Evolutionary conservation across 2,888 invertebrate species (phyloP).

Genomic region (Drosophila lacicola): DNA sequence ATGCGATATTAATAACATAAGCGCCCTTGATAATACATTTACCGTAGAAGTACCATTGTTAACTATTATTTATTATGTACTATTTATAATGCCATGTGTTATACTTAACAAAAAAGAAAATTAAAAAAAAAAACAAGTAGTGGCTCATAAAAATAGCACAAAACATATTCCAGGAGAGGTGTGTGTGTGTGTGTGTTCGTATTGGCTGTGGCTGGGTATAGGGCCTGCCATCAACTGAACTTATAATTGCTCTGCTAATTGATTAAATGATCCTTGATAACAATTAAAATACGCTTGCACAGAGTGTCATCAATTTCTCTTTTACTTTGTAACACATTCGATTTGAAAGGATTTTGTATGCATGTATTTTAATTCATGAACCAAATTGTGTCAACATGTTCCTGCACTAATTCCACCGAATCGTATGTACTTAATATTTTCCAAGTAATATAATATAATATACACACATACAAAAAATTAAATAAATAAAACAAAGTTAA

Average conservation of each 20-base stretch:
- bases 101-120: constrained; percentile 27
- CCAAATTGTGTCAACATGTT: too few relatives aligned
- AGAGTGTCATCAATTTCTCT: not conserved
- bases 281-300: not conserved
- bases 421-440: too few relatives aligned
- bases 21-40: constrained; percentile 30
- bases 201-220: not conserved
- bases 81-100: constrained; percentile 33
- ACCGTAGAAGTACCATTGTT: constrained; percentile 16
- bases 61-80: constrained; percentile 28
- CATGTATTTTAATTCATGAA: too few relatives aligned
- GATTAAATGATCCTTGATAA: constrained; percentile 27
- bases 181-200: constrained; percentile 4
- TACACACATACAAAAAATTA: not conserved
- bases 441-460: not conserved
- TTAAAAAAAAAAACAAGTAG: too few relatives aligned
- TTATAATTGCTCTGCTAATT: constrained; percentile 41
- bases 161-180: not conserved
- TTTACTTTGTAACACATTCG: not conserved
- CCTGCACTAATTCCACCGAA: too few relatives aligned
- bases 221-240: constrained; percentile 6
- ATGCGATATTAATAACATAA: constrained; percentile 12
- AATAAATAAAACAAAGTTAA: not conserved
- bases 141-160: constrained; percentile 29
- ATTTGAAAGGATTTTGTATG: not conserved